Conservation (phyloP, 1,140 invertebrate species). For the Bombus terrestris region DNA sequence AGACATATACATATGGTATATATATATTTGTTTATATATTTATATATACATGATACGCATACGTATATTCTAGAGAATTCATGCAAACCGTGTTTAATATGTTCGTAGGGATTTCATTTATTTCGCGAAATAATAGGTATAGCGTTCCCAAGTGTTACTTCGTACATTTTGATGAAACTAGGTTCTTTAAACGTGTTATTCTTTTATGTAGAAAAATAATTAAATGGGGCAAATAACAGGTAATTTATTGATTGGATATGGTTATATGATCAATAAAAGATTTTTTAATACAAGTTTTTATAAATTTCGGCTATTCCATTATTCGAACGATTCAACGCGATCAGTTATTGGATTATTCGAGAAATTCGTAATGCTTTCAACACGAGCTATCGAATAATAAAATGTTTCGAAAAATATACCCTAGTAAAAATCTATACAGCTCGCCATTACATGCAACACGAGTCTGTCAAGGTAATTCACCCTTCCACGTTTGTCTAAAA, state of each 20-base stretch:
- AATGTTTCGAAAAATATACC: no score
- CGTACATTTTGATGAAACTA: background rate
- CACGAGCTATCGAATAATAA: no score
- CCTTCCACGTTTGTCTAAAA: background rate
- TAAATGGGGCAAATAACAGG: background rate
- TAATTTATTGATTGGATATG: background rate
- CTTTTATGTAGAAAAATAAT: background rate
- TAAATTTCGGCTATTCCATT: no score
- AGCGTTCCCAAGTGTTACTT: background rate
- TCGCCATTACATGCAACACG: no score
- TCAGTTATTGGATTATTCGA: no score
- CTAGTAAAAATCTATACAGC: no score
- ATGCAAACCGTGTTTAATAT: constrained; percentile 4
- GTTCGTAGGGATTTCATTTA: background rate
- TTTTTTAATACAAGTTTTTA: no score
- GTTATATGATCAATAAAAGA: no score
- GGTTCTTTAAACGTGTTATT: background rate
- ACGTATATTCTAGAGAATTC: background rate
- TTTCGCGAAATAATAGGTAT: background rate
- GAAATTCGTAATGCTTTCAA: no score
- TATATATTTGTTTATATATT: background rate
- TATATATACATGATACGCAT: background rate
- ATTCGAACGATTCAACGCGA: no score
- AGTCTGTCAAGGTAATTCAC: no score
- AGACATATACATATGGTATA: background rate